Percentiles rank a stretch among this genome's conserved stretches.
phyloP scores from a whole-genome alignment of 2,888 invertebrate genomes.

The Lepidochrysops patricia region DNA sequence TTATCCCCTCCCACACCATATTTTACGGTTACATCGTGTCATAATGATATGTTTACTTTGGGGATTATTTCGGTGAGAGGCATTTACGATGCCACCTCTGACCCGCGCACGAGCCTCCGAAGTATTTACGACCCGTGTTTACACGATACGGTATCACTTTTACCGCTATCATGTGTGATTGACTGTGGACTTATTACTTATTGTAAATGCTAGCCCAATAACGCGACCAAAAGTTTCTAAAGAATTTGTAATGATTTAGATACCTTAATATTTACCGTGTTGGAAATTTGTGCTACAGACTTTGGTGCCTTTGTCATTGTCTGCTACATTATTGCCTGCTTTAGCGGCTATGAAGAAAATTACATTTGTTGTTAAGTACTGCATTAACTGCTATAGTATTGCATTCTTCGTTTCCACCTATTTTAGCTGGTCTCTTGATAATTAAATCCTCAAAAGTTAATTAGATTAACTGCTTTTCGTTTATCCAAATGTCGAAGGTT shows the following conservation, averaged over 20 bases:
- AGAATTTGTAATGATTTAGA: neutral
- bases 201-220: neutral
- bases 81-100: constrained; percentile 28
- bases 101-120: constrained; percentile 30
- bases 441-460: too few relatives aligned
- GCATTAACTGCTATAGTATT: too few relatives aligned
- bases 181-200: neutral
- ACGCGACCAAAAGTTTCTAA: neutral
- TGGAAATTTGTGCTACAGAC: too few relatives aligned
- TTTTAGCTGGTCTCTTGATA: too few relatives aligned
- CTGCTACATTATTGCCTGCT: too few relatives aligned
- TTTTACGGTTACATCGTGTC: neutral
- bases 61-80: neutral
- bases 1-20: neutral
- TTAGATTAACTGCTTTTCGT: too few relatives aligned
- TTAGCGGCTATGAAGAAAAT: too few relatives aligned
- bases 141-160: neutral
- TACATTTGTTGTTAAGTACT: too few relatives aligned
- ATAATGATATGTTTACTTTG: neutral
- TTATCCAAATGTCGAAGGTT: too few relatives aligned
- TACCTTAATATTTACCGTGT: neutral
- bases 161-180: neutral
- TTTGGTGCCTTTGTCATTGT: too few relatives aligned
- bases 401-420: too few relatives aligned
- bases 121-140: neutral